Evolutionary conservation across 35 echinoderm and acorn worm species (phyloP).

Genomic region (Diadema setosum): DNA sequence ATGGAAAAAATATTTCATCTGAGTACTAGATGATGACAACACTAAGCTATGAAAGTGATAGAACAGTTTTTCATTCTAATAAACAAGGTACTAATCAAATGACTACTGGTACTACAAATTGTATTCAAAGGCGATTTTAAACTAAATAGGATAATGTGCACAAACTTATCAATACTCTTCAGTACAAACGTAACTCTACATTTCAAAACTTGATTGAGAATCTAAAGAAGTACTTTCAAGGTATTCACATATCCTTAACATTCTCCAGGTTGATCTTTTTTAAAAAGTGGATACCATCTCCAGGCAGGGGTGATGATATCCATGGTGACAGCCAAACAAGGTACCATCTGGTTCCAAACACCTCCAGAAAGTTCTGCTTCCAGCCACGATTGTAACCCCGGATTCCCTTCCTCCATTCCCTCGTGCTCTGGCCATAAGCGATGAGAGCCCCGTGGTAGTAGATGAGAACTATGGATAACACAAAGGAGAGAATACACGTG

Average conservation of each 20-base stretch:
- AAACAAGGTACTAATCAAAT: no score
- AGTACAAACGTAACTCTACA: no score
- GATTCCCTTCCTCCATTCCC: constrained; percentile 60
- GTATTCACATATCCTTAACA: constrained; percentile 49
- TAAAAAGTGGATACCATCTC: constrained; percentile 78
- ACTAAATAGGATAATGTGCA: no score
- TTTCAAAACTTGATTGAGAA: not conserved
- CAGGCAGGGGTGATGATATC: constrained; percentile 74
- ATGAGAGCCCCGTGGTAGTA: constrained; percentile 51
- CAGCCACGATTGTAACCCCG: constrained; percentile 68
- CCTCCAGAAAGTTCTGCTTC: constrained; percentile 56
- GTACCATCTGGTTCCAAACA: constrained; percentile 79
- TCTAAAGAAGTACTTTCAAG: not conserved
- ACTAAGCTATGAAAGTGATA: no score
- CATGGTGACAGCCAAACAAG: constrained; percentile 78
- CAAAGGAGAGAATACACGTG: constrained; percentile 58
- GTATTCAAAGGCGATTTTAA: no score
- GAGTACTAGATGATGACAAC: no score
- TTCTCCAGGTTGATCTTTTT: constrained; percentile 19
- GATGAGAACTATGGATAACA: constrained; percentile 48
- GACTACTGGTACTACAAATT: no score
- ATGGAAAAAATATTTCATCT: no score
- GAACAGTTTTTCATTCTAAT: no score
- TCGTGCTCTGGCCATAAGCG: constrained; percentile 60
- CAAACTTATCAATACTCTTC: no score